These are phyloP conservation scores for Lophura nycthemera DNA, from an alignment of 2,113 vertebrate species.

Conservation along the genomic window DNA sequence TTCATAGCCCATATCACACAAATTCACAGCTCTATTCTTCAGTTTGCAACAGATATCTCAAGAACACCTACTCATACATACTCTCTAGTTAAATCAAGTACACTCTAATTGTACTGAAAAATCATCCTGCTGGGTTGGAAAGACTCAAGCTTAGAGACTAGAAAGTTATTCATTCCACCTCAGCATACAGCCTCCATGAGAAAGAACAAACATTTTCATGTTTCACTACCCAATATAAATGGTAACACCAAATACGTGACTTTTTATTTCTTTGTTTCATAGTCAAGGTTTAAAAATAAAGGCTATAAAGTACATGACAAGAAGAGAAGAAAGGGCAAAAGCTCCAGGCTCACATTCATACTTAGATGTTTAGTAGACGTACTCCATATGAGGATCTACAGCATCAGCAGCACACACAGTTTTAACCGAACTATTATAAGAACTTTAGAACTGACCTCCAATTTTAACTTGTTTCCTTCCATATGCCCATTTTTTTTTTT, in stretches of 20 bases:
- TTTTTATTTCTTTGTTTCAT: background rate
- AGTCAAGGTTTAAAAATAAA: background rate
- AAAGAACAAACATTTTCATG: background rate
- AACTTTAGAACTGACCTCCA: background rate
- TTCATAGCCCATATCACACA: background rate
- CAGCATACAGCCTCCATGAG: rapidly evolving
- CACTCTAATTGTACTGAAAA: background rate
- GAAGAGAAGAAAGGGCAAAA: background rate
- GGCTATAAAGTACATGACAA: background rate
- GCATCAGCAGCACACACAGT: rapidly evolving
- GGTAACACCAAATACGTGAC: rapidly evolving
- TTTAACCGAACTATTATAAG: background rate
- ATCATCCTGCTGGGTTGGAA: background rate
- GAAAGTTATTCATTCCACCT: background rate
- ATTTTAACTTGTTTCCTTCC: background rate
- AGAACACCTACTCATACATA: background rate
- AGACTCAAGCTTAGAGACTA: background rate
- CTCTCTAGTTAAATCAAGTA: background rate
- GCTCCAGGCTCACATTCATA: background rate
- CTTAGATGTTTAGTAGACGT: background rate
- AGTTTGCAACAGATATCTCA: background rate
- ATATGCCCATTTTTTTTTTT: too few species aligned
- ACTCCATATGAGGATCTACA: background rate
- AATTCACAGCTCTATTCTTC: background rate
- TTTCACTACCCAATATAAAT: background rate